Evolutionary conservation across 2,113 vertebrate species (phyloP).

Genomic region (Nasalis larvatus): DNA sequence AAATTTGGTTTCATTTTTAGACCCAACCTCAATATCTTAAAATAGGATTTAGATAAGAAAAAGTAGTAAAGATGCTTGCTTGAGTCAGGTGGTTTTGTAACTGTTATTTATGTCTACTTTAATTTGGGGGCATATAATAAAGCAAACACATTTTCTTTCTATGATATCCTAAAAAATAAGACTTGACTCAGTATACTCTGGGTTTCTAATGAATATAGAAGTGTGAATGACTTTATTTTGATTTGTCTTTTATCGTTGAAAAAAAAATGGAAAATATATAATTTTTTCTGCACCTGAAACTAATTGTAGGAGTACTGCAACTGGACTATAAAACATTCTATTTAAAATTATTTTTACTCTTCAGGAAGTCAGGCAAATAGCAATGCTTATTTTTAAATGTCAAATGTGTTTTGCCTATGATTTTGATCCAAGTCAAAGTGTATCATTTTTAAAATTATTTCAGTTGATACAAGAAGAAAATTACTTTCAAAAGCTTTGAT

Average conservation of each 20-base stretch:
- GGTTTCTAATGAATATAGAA: background rate
- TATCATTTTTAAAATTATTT: slow-evolving; percentile 44
- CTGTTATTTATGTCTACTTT: background rate
- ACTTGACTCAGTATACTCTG: background rate
- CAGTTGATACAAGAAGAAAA: slow-evolving; percentile 21
- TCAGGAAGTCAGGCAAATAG: slow-evolving; percentile 10
- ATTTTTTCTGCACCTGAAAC: background rate
- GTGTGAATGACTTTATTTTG: background rate
- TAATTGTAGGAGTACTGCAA: slow-evolving; percentile 3
- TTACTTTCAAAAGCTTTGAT: background rate
- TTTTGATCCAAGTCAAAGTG: slow-evolving; percentile 33
- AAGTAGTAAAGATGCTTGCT: background rate
- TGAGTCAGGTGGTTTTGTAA: background rate
- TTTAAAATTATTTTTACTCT: slow-evolving; percentile 44
- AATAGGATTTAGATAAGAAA: slow-evolving; percentile 30
- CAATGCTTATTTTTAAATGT: slow-evolving; percentile 39
- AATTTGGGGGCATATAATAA: background rate
- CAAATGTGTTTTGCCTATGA: background rate
- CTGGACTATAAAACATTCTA: background rate
- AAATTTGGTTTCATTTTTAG: background rate
- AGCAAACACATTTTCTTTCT: background rate
- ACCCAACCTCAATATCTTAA: background rate
- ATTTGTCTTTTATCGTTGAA: background rate
- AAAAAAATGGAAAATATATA: background rate
- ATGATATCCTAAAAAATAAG: background rate